Evolutionary conservation across 2,888 invertebrate genomes (phyloP).

Genomic region (Drosophila birchii): DNA sequence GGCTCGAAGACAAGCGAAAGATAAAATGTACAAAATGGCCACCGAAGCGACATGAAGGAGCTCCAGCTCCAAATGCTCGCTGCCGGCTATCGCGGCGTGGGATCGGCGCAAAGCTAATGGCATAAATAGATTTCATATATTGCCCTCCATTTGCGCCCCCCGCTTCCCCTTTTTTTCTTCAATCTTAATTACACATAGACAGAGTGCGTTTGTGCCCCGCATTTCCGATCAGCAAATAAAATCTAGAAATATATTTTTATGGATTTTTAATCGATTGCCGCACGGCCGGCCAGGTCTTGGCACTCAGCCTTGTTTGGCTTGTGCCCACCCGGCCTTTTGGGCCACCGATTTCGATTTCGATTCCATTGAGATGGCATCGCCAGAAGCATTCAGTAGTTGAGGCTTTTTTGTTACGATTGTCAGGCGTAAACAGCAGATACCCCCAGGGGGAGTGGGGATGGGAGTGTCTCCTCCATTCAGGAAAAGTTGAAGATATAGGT

Average conservation of each 20-base stretch:
- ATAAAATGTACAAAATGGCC: constrained; percentile 48
- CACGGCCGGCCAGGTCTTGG: constrained; percentile 28
- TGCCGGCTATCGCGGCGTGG: constrained; percentile 53
- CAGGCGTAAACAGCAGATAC: constrained; percentile 48
- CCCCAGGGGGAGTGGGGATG: not conserved
- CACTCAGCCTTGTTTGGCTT: constrained; percentile 23
- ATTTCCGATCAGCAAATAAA: constrained; percentile 77
- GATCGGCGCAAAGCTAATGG: constrained; percentile 78
- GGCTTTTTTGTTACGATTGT: constrained; percentile 63
- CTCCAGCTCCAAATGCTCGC: constrained; percentile 31
- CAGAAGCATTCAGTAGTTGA: constrained; percentile 25
- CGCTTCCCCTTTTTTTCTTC: constrained; percentile 28
- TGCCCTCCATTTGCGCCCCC: constrained; percentile 42
- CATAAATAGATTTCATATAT: constrained; percentile 80
- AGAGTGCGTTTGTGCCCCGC: constrained; percentile 32
- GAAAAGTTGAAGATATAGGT: not conserved
- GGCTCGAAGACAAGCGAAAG: constrained; percentile 40
- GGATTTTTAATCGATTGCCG: constrained; percentile 82
- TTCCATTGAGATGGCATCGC: constrained; percentile 41
- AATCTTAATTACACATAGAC: constrained; percentile 69
- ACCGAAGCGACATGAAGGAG: constrained; percentile 38
- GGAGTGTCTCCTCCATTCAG: no score
- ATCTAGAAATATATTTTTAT: constrained; percentile 82
- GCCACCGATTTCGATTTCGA: constrained; percentile 20
- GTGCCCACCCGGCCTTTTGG: constrained; percentile 21